Evolutionary conservation across 1,140 invertebrate species (phyloP).

Genomic region (Aphelinus certus): DNA sequence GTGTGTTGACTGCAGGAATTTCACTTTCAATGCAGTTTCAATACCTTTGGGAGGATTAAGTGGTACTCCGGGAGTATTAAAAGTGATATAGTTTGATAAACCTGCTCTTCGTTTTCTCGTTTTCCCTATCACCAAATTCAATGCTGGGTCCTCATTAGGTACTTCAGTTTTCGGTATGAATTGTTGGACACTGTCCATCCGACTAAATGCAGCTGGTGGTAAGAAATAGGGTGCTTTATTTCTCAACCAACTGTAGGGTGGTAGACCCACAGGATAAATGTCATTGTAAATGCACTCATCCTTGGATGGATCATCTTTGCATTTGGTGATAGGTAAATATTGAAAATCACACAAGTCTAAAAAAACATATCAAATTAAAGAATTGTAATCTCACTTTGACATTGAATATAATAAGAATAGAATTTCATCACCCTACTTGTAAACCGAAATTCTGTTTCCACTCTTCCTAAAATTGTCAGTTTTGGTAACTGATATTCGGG

Average conservation of each 20-base stretch:
- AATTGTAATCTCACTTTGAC: no score
- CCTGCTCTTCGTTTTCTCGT: constrained; percentile 67
- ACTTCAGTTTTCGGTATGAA: constrained; percentile 59
- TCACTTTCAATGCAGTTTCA: constrained; percentile 64
- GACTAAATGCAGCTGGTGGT: constrained; percentile 80
- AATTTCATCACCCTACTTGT: constrained; percentile 70
- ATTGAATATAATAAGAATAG: no score
- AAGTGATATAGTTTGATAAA: constrained; percentile 68
- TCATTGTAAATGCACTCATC: constrained; percentile 72
- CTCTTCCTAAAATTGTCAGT: constrained; percentile 73
- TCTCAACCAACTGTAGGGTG: constrained; percentile 71
- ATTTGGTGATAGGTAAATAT: constrained; percentile 78
- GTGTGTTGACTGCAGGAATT: constrained; percentile 62
- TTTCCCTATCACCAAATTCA: constrained; percentile 62
- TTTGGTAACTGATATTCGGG: constrained; percentile 51
- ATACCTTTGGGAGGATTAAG: constrained; percentile 66
- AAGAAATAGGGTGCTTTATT: constrained; percentile 74
- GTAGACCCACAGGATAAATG: constrained; percentile 72
- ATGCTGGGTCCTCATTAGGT: constrained; percentile 46
- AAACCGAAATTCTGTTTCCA: constrained; percentile 78
- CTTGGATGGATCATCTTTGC: constrained; percentile 58
- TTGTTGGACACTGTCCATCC: constrained; percentile 75
- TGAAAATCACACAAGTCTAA: constrained; percentile 90
- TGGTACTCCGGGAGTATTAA: constrained; percentile 67
- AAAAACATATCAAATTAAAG: constrained; percentile 46